A percentile compares a stretch with the other conserved stretches of the same genome.
Evolutionary conservation across 2,797 vertebrate genomes (phyloP).

Genomic region (Emydoidea blandingii): DNA sequence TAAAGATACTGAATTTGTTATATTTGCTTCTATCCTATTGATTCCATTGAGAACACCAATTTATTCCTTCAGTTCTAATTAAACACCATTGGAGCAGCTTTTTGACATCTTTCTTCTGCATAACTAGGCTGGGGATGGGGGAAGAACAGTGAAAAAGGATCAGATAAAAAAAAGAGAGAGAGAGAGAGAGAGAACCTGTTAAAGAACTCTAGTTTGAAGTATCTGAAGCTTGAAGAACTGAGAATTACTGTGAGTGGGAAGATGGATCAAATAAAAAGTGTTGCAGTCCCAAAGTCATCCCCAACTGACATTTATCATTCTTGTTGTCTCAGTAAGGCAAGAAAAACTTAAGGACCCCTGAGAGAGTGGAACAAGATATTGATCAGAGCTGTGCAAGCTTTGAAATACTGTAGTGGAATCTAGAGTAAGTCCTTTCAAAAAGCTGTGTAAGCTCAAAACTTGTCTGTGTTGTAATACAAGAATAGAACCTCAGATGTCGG

Average conservation of each 20-base stretch:
- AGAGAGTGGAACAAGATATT: constrained; percentile 46
- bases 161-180: background rate
- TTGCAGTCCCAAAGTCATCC: background rate
- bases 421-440: constrained; percentile 34
- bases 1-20: background rate
- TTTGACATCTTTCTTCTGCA: background rate
- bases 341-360: constrained; percentile 16
- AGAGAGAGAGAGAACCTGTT: background rate
- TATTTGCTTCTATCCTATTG: background rate
- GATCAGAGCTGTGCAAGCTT: constrained; percentile 32
- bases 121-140: background rate
- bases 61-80: background rate
- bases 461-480: fast-evolving
- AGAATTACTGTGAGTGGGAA: constrained; percentile 14
- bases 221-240: background rate
- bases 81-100: background rate
- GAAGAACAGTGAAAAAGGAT: background rate
- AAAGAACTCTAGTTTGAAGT: background rate
- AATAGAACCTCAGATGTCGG: background rate
- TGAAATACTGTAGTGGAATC: constrained; percentile 1
- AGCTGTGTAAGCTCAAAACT: constrained; percentile 36
- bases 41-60: background rate
- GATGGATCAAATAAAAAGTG: background rate
- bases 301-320: constrained; percentile 54
- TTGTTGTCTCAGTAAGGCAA: constrained; percentile 3